phyloP scores from a whole-genome alignment of 2,888 invertebrate species.

The Tenthredo distinguenda region DNA sequence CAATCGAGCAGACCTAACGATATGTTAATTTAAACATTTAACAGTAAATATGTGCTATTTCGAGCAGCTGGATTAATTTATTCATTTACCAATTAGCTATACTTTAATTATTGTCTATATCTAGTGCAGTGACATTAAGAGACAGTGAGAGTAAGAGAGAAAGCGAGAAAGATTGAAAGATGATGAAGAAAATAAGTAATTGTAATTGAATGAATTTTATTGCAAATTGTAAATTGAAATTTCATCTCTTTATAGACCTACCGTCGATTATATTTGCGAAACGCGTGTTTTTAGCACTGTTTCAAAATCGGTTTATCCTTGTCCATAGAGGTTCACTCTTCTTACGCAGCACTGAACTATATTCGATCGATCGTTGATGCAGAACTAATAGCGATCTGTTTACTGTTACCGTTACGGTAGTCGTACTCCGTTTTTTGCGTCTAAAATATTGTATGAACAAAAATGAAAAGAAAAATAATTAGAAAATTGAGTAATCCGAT shows the following conservation, averaged over 20 bases:
- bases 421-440: background rate
- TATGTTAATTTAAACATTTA: slow-evolving; percentile 43
- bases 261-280: slow-evolving; percentile 18
- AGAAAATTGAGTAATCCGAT: background rate
- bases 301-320: background rate
- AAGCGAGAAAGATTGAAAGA: background rate
- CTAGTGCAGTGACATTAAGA: too few species aligned
- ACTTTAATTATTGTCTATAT: background rate
- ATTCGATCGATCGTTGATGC: slow-evolving; percentile 24
- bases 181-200: background rate
- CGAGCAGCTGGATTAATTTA: slow-evolving; percentile 18
- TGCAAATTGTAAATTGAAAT: background rate
- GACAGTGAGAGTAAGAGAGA: background rate
- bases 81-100: background rate
- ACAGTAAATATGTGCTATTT: slow-evolving; percentile 29
- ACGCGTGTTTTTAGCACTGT: background rate
- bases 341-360: background rate
- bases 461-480: background rate
- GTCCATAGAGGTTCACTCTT: background rate
- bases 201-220: background rate
- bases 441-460: background rate
- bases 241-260: background rate
- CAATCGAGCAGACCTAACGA: slow-evolving; percentile 34
- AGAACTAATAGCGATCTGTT: slow-evolving; percentile 24
- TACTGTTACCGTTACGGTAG: slow-evolving; percentile 11